A percentile compares a stretch with the other conserved stretches of the same genome.
Evolutionary conservation across 1,140 invertebrate species (phyloP).

Genomic region (Megathymus violae): DNA sequence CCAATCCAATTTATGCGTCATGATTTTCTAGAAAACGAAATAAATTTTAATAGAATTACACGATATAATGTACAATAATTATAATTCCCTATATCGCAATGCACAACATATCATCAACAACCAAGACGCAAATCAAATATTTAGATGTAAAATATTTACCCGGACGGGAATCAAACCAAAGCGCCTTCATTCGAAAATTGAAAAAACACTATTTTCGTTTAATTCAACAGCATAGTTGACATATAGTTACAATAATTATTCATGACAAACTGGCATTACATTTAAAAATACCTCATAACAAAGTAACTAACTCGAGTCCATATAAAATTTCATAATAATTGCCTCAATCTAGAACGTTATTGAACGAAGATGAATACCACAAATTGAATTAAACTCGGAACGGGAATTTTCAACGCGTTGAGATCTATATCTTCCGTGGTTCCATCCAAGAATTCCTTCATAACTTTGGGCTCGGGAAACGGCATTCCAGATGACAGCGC

Average conservation of each 20-base stretch:
- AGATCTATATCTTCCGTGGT: conserved; percentile 72
- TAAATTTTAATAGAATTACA: conserved; percentile 19
- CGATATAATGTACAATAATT: too few species aligned
- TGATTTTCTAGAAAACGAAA: conserved; percentile 86
- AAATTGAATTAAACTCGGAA: conserved; percentile 88
- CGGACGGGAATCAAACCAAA: too few species aligned
- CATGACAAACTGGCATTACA: too few species aligned
- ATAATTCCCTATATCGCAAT: too few species aligned
- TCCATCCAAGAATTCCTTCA: conserved; percentile 89
- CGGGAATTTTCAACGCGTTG: conserved; percentile 84
- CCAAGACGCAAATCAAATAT: too few species aligned
- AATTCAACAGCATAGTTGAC: too few species aligned
- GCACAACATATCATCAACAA: too few species aligned
- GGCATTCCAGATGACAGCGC: conserved; percentile 85
- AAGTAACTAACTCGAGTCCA: neutral
- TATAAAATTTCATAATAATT: conserved; percentile 3
- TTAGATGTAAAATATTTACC: too few species aligned
- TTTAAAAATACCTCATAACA: too few species aligned
- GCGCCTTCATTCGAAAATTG: too few species aligned
- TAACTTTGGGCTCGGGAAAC: conserved; percentile 89
- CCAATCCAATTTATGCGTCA: conserved; percentile 88
- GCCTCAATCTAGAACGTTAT: conserved; percentile 18
- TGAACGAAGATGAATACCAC: conserved; percentile 82
- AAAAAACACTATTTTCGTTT: too few species aligned
- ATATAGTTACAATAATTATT: too few species aligned